Percentiles rank a stretch among this genome's conserved stretches.
These are phyloP conservation scores for Altica lythri DNA, from an alignment of 2,888 invertebrate species.

Conservation along the genomic window DNA sequence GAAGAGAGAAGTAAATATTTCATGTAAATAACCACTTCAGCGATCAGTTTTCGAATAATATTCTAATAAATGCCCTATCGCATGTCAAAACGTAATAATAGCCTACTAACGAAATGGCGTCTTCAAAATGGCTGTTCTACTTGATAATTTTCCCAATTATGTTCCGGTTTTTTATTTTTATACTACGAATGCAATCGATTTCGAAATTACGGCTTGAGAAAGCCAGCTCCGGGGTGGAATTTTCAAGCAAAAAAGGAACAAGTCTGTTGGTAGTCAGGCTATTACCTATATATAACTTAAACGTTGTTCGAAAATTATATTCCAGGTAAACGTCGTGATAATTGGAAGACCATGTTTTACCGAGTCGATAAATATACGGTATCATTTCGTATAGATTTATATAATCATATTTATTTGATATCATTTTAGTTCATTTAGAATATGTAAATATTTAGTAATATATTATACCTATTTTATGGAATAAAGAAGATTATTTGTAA, in stretches of 20 bases:
- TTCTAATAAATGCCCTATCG: conserved; percentile 47
- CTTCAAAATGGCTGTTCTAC: conserved; percentile 44
- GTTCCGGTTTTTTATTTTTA: conserved; percentile 16
- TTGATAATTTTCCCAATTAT: conserved; percentile 20
- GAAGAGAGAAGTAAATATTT: conserved; percentile 27
- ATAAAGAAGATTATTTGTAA: too few species aligned
- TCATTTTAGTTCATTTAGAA: too few species aligned
- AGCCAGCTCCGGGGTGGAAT: neutral
- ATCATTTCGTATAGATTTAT: too few species aligned
- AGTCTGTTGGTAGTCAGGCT: neutral
- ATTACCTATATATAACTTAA: too few species aligned
- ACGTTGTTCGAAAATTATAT: conserved; percentile 1
- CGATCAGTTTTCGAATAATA: conserved; percentile 35
- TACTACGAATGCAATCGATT: conserved; percentile 15
- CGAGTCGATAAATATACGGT: too few species aligned
- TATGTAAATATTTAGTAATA: too few species aligned
- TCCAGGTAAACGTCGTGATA: neutral
- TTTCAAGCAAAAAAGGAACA: neutral
- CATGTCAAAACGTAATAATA: conserved; percentile 44
- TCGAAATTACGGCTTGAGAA: conserved; percentile 7
- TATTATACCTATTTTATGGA: too few species aligned
- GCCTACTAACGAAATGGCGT: conserved; percentile 42
- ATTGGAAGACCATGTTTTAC: too few species aligned
- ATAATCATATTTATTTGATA: too few species aligned
- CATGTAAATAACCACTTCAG: conserved; percentile 37